Base-by-base conservation (phyloP, 2,888 invertebrate genomes). In the Phengaris alcon region DNA sequence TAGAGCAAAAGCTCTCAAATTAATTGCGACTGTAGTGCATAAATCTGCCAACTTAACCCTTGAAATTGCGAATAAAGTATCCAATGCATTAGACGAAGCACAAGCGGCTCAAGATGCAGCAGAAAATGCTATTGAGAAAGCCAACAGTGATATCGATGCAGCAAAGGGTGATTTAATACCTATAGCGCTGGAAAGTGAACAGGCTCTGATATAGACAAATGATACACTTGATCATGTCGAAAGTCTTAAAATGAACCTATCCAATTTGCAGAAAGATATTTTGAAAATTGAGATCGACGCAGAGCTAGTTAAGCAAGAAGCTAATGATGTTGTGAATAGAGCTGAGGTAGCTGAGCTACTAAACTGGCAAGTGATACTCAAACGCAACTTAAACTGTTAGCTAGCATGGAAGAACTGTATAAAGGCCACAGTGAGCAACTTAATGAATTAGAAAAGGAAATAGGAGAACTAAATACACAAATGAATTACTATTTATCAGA, bases 271-370 rank as follows among this genome's bases (percentile, higher is more conserved):
- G 84, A 96, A 96, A 81, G 96, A 97, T 83, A 97, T 97, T 78
- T 94, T 96, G 4, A 96, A 96, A 86, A 98, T 98, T 85, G 96
- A 97, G 82, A 95, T 96, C 76, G 96, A 96, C 76, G 96, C 98
- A 8, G 95, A 96, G 80, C 96, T 97, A 84, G 97, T 98, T 1
- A 96, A 96, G 84, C 95, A 95, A 79, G 96, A 97, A 86, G 96
- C 97, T 0, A 94, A 95, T 74, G 95, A 95, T 78, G 97, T 98
- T 3, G 95, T 95, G 1, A 94, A 95, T 73, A 95, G 96, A 74
- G 96, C 97, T 0, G 95, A 95, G 77, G 94, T 93, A 54, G 96
- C 97, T 0, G 95, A 95, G 98, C 99, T 0, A 96, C 97, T 59
- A 95, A 96, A 82, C 93, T 99, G 44, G 97, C 97, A 2, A 96